Conservation (phyloP, 2,888 invertebrate species). For the Sarcophaga rosellei region DNA sequence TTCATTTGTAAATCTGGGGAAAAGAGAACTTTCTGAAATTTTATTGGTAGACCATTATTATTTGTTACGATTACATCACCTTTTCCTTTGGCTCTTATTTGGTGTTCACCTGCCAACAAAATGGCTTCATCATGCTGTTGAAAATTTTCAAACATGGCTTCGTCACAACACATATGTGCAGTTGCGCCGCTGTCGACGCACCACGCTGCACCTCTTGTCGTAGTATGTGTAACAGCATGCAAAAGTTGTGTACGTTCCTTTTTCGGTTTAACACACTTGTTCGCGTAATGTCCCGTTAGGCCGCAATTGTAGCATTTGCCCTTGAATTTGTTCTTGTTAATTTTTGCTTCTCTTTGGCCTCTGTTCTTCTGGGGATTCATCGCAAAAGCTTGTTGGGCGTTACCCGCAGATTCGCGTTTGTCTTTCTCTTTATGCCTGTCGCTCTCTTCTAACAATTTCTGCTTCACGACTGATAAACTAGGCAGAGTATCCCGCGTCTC, state of each 20-base stretch:
- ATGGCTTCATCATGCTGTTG: too few species aligned
- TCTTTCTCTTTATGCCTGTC: too few species aligned
- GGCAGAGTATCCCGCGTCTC: too few species aligned
- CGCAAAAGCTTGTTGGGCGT: too few species aligned
- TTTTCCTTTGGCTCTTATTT: conserved; percentile 16
- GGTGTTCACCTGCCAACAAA: conserved; percentile 24
- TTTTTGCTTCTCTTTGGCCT: neutral
- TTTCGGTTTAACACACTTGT: neutral
- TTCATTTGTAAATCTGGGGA: conserved; percentile 37
- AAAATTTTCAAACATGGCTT: too few species aligned
- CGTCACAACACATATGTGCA: conserved; percentile 34
- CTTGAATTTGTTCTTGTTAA: conserved; percentile 13
- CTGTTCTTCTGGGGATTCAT: conserved; percentile 23
- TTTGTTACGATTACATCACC: neutral
- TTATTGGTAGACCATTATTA: neutral
- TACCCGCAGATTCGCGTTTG: too few species aligned
- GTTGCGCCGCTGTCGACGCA: conserved; percentile 36
- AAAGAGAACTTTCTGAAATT: conserved; percentile 35
- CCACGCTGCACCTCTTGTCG: neutral
- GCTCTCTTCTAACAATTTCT: too few species aligned
- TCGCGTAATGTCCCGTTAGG: conserved; percentile 32
- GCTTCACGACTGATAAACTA: too few species aligned
- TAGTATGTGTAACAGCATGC: neutral
- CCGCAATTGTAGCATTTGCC: conserved; percentile 26
- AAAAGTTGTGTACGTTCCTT: conserved; percentile 5